These are phyloP conservation scores for Agonopterix heracliana DNA, from an alignment of 2,888 invertebrate species.

Conservation along the genomic window DNA sequence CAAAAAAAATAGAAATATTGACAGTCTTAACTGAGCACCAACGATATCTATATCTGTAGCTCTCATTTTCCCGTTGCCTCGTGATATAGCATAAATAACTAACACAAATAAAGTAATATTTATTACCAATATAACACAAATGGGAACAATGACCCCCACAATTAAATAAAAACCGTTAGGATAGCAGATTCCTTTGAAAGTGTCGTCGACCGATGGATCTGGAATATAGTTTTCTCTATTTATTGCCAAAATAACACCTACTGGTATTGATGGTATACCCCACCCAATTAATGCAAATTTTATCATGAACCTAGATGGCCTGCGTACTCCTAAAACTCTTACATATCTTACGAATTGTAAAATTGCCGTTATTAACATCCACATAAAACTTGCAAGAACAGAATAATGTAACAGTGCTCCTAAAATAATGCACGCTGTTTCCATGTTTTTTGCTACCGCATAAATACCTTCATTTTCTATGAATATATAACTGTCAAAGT, in stretches of 20 bases:
- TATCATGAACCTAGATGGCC: slow-evolving; percentile 77
- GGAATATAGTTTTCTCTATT: slow-evolving; percentile 67
- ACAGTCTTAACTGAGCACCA: slow-evolving; percentile 71
- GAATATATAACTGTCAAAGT: slow-evolving; percentile 46
- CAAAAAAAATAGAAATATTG: slow-evolving; percentile 76
- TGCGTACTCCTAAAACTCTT: slow-evolving; percentile 75
- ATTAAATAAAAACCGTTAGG: slow-evolving; percentile 68
- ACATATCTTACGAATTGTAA: slow-evolving; percentile 83
- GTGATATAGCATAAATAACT: slow-evolving; percentile 71
- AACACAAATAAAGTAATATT: slow-evolving; percentile 73
- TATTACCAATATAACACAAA: slow-evolving; percentile 64
- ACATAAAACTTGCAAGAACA: slow-evolving; percentile 80
- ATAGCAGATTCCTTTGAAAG: slow-evolving; percentile 62
- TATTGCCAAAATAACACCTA: slow-evolving; percentile 57
- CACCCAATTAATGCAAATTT: slow-evolving; percentile 79
- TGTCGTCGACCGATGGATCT: slow-evolving; percentile 11
- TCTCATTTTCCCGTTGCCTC: slow-evolving; percentile 68
- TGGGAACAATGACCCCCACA: slow-evolving; percentile 69
- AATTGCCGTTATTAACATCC: slow-evolving; percentile 83
- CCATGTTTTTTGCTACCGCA: slow-evolving; percentile 31
- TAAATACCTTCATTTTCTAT: slow-evolving; percentile 27
- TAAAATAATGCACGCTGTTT: slow-evolving; percentile 69
- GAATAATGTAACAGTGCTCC: slow-evolving; percentile 81
- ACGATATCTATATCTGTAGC: slow-evolving; percentile 51
- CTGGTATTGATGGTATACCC: slow-evolving; percentile 77